Base-by-base conservation (phyloP, 2,797 vertebrate genomes). In the Syngnathus rostellatus region DNA sequence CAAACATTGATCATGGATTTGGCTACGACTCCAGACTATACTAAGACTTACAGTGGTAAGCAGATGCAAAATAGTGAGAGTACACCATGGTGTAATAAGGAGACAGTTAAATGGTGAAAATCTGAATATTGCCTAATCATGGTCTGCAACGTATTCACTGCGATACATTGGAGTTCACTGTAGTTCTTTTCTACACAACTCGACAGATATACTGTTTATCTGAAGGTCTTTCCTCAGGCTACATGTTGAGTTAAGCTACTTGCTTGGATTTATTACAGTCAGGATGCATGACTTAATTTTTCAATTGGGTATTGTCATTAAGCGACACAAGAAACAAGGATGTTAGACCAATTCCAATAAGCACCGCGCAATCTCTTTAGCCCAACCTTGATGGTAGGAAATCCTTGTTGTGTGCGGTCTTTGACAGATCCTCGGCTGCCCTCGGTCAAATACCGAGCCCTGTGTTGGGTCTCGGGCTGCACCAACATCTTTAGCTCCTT, bases 341-440 rank as follows among this genome's bases (percentile, higher is more conserved):
- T 17, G 41, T 14, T 23, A 7, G 21, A 31, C n/a, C 37, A 41
- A 21, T 63, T 40, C 65, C 50, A 70, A 68, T 50, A 70, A 66
- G 6, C 21, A 67, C 58, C 31, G 2, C 9, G 45, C 53, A 62
- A 61, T n/a, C 10, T 31, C 63, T 50, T 70, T 68, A 46, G 72
- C 74, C 89, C 67, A 73, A 98, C 97, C 96, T 99, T 99, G 6
- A 99, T 90, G 0, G 95, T 98, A 19, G 97, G 97, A 81, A 99
- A 99, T 72, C 96, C 94, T 85, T 99, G 97, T 68, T 99, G 97
- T 0, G 96, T 98, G 58, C 95, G 91, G 77, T 99, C 97, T 83
- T 99, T 99, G 73, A 99, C 97, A 0, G 96, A 98, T 73, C 97
- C 97, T 41, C 97, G 91, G 87, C 97, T 99, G 83, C 97, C 97